phyloP scores from a whole-genome alignment of 2,113 vertebrate species.

The Paedocypris sp. region DNA sequence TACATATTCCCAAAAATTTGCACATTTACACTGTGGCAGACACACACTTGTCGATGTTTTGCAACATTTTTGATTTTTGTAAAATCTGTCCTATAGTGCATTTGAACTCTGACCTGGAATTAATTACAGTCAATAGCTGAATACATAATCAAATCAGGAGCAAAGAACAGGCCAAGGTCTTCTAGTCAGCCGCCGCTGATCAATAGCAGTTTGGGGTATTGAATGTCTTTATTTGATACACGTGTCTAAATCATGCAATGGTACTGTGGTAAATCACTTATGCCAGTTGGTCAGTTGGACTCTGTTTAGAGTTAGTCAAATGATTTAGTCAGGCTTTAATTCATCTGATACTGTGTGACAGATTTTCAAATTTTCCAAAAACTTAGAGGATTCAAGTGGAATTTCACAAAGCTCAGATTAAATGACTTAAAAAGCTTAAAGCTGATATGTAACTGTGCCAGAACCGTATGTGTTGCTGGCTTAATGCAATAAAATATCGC shows the following conservation, averaged over 20 bases:
- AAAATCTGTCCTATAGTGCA: background rate
- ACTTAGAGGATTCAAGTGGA: slow-evolving; percentile 3
- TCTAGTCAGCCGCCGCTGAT: background rate
- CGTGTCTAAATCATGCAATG: slow-evolving; percentile 13
- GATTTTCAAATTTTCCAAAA: slow-evolving; percentile 27
- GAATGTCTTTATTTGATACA: slow-evolving; percentile 16
- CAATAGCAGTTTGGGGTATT: slow-evolving; percentile 5
- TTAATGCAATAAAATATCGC: background rate
- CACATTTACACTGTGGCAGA: too few relatives aligned
- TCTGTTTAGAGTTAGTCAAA: slow-evolving; percentile 14
- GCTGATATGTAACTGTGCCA: slow-evolving; percentile 7
- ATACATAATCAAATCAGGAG: background rate
- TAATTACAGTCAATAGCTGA: background rate
- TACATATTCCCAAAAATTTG: too few relatives aligned
- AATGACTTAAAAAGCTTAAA: too few relatives aligned
- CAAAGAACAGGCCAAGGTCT: background rate
- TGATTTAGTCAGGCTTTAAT: slow-evolving; percentile 21
- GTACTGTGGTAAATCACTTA: slow-evolving; percentile 7
- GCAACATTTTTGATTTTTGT: too few relatives aligned
- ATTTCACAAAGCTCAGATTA: slow-evolving; percentile 11
- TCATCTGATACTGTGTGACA: slow-evolving; percentile 18
- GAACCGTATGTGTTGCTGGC: background rate
- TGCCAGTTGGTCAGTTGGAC: slow-evolving; percentile 11
- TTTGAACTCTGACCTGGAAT: background rate
- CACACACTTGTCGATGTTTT: too few relatives aligned